These are phyloP conservation scores for Dolichotis patagonum DNA, from an alignment of 2,113 vertebrate species.

Conservation along the genomic window DNA sequence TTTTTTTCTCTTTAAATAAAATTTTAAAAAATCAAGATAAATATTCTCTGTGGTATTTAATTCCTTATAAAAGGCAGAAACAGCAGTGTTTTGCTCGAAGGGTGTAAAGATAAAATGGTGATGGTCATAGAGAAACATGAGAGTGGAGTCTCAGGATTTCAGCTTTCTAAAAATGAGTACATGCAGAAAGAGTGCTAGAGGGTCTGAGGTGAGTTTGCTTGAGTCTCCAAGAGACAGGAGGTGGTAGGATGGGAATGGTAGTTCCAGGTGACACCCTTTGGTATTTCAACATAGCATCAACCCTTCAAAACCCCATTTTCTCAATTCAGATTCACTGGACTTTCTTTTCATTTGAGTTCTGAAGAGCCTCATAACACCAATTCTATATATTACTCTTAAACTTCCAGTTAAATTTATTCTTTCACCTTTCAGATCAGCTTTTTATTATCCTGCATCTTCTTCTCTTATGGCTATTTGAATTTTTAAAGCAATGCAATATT, in stretches of 20 bases:
- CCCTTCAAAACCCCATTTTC: not conserved
- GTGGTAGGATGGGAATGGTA: not conserved
- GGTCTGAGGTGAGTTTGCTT: not conserved
- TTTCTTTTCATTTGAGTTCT: constrained; percentile 37
- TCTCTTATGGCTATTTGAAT: constrained; percentile 8
- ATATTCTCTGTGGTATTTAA: not conserved
- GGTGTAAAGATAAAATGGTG: constrained; percentile 45
- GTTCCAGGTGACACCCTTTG: not conserved
- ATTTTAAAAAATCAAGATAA: no score
- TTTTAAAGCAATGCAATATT: not conserved
- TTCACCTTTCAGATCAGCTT: not conserved
- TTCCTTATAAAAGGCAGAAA: constrained; percentile 55
- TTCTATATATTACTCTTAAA: not conserved
- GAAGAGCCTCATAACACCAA: not conserved
- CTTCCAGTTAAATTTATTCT: constrained; percentile 21
- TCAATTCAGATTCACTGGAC: not conserved
- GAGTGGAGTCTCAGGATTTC: not conserved
- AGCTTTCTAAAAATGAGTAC: not conserved
- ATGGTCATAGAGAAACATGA: not conserved
- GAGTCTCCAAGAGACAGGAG: not conserved
- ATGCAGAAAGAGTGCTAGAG: not conserved
- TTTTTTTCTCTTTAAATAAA: no score
- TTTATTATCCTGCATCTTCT: constrained; percentile 8
- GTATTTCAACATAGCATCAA: not conserved
- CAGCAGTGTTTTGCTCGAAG: constrained; percentile 28